These are phyloP conservation scores for Siderastrea siderea DNA, from an alignment of 92 coral and sea anemone genomes.

Conservation along the genomic window DNA sequence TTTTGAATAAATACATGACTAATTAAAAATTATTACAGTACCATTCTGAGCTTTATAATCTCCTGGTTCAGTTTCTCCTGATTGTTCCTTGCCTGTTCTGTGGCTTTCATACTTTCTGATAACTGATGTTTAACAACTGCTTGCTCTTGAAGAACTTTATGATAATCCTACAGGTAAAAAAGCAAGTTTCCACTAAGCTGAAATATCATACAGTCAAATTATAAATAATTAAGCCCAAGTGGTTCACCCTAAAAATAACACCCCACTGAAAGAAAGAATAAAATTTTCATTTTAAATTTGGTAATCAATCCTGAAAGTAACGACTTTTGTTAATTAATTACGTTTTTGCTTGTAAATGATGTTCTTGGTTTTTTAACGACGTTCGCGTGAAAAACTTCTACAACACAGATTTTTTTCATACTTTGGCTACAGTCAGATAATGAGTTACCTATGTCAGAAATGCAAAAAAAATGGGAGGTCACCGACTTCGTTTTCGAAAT, in stretches of 20 bases:
- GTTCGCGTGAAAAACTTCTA: no score
- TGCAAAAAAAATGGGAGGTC: no score
- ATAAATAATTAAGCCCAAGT: not conserved
- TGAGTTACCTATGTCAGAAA: no score
- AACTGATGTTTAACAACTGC: conserved; percentile 51
- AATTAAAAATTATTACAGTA: conserved; percentile 13
- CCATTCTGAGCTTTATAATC: conserved; percentile 72
- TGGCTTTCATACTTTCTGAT: conserved; percentile 39
- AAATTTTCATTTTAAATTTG: no score
- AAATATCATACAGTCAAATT: not conserved
- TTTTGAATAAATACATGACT: not conserved
- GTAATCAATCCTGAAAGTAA: no score
- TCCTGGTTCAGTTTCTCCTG: conserved; percentile 60
- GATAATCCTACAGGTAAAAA: conserved; percentile 50
- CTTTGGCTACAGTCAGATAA: no score
- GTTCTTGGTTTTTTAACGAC: no score
- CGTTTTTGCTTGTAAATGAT: no score
- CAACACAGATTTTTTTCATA: no score
- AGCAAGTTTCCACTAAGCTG: not conserved
- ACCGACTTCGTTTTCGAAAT: no score
- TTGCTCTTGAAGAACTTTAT: conserved; percentile 51
- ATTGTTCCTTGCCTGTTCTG: conserved; percentile 27
- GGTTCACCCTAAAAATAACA: no score
- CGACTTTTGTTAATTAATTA: not conserved
- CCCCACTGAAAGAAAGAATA: no score